Base-by-base conservation (phyloP, 1,140 invertebrate species). In the Formica selysi region DNA sequence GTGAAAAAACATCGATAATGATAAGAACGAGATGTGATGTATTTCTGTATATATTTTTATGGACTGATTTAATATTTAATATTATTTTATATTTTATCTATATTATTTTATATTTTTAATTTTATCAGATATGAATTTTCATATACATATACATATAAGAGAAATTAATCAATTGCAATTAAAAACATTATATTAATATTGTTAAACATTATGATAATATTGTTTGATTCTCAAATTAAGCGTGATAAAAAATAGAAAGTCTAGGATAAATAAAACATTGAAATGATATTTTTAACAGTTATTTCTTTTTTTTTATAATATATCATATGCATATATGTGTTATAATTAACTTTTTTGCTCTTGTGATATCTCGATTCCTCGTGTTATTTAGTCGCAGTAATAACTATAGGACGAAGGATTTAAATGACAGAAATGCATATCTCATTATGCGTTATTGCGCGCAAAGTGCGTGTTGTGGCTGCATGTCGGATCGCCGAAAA, bases 391-490 rank as follows among this genome's bases (percentile, higher is more conserved):
- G n/a, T 44, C 32, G 10, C 11, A 44, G 41, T 54, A 61, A 48
- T 51, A 26, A 64, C 4, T 54, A 44, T 38, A 10, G 65, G 26
- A 54, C 38, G 70, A 85, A 48, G 10, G 29, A 64, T 65, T 67
- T 29, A 57, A 67, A 54, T 19, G 36, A 64, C 16, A 71, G 54
- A 44, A 62, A 29, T 6, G 59, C 67, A 3, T 73, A 59, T 71
- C 36, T 71, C 22, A 44, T 80, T 59, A 65, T 65, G 61, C 29
- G 48, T 59, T 81, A 22, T 57, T 71, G 26, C 26, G 22, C 51
- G 26, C 26, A 16, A 59, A 81, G 54, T 48, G 67, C 38, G 13
- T 83, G 79, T 73, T 61, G 54, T 48, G 54, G 54, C 38, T 57
- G 11, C 26, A 19, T 44, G 54, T 61, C 79, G 26, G 19, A 19